Evolutionary conservation across 1,140 invertebrate genomes (phyloP).

Genomic region (Nebria ingens): DNA sequence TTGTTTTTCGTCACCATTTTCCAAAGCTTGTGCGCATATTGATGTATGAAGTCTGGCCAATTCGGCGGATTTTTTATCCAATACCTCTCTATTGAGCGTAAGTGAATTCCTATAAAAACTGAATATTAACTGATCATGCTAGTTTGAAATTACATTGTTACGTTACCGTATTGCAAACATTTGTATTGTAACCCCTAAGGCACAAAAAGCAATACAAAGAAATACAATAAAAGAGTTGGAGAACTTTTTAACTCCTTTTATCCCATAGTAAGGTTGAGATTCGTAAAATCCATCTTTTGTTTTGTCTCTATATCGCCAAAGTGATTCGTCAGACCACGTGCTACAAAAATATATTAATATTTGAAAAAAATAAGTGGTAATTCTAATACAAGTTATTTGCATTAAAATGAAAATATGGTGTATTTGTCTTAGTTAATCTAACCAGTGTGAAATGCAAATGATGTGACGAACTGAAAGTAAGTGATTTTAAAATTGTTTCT

Average conservation of each 20-base stretch:
- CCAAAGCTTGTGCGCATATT: conserved; percentile 36
- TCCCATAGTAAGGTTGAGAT: conserved; percentile 44
- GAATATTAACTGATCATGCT: not conserved
- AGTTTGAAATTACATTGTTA: not conserved
- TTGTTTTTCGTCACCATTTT: conserved; percentile 41
- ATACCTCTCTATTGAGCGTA: conserved; percentile 31
- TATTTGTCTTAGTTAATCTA: no score
- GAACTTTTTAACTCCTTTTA: conserved; percentile 42
- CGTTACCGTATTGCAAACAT: conserved; percentile 43
- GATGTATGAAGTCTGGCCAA: conserved; percentile 36
- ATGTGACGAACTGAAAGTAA: no score
- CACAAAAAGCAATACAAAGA: conserved; percentile 38
- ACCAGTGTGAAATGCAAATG: no score
- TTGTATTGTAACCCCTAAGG: conserved; percentile 42
- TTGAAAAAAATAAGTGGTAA: no score
- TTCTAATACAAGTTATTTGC: conserved; percentile 10
- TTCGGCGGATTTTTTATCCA: conserved; percentile 36
- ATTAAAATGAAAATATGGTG: no score
- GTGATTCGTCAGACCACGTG: conserved; percentile 27
- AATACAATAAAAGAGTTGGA: conserved; percentile 45
- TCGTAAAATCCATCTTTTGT: conserved; percentile 27
- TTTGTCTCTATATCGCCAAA: conserved; percentile 27
- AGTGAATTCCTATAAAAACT: conserved; percentile 38
- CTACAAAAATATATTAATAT: conserved; percentile 24
- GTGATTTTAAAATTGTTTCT: no score